These are phyloP conservation scores for Bicyclus anynana DNA, from an alignment of 1,140 invertebrate genomes.

Conservation along the genomic window DNA sequence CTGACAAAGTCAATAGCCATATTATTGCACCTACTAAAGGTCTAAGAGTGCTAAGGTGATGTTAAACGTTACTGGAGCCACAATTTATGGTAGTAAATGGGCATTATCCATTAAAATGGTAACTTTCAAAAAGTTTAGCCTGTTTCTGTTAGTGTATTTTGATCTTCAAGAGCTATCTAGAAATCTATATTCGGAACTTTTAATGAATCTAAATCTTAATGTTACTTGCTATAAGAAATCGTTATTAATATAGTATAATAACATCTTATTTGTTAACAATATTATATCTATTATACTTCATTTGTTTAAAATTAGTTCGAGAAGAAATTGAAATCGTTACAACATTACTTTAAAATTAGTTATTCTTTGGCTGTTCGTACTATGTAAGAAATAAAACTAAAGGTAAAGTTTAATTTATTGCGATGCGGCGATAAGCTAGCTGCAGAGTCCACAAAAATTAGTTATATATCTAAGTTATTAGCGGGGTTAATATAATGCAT, in stretches of 20 bases:
- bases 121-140: slow-evolving; percentile 60
- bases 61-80: slow-evolving; percentile 34
- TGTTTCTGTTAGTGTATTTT: slow-evolving; percentile 21
- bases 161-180: slow-evolving; percentile 6
- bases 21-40: slow-evolving; percentile 8
- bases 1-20: slow-evolving; percentile 6
- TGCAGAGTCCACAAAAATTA: too few relatives aligned
- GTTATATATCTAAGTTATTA: too few relatives aligned
- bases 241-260: background rate
- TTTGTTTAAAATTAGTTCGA: too few relatives aligned
- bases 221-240: background rate
- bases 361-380: too few relatives aligned
- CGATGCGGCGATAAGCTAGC: too few relatives aligned
- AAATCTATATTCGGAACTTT: slow-evolving; percentile 1
- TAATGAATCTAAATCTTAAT: background rate
- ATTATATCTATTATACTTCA: too few relatives aligned
- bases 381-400: too few relatives aligned
- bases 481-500: too few relatives aligned
- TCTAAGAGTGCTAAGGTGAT: slow-evolving; percentile 28
- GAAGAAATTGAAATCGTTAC: background rate
- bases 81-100: slow-evolving; percentile 40
- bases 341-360: too few relatives aligned
- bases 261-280: background rate
- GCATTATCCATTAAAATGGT: slow-evolving; percentile 50
- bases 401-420: too few relatives aligned